phyloP scores from a whole-genome alignment of 1,140 invertebrate species.

The Sinella curviseta region DNA sequence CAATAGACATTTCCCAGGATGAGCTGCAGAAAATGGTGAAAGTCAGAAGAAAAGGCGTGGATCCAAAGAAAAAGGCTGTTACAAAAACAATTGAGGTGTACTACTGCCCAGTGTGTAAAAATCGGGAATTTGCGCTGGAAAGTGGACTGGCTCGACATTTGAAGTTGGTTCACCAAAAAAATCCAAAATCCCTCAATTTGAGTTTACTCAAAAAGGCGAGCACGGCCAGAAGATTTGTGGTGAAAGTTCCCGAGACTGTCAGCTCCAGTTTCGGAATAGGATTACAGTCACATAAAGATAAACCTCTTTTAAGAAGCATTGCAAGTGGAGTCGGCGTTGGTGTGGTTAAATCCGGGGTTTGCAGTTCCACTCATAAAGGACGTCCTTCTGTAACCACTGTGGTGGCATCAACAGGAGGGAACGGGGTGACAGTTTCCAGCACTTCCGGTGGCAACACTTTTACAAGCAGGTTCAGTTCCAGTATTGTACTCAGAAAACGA shows the following conservation, averaged over 20 bases:
- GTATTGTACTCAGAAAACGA: background rate
- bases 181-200: background rate
- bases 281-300: background rate
- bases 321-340: background rate
- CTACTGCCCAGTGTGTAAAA: conserved; percentile 10
- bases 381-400: background rate
- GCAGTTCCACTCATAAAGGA: too few relatives aligned
- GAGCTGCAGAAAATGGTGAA: background rate
- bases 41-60: background rate
- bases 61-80: background rate
- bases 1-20: background rate
- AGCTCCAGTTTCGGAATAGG: background rate
- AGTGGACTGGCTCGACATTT: conserved; percentile 3
- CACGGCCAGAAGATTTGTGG: conserved; percentile 2
- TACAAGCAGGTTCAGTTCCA: background rate
- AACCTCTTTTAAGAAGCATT: background rate
- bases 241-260: background rate
- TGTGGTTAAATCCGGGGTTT: too few relatives aligned
- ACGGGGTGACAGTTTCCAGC: background rate
- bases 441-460: background rate
- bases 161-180: conserved; percentile 3
- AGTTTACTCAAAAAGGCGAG: background rate
- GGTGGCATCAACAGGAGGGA: background rate
- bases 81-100: background rate
- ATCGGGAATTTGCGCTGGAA: background rate